Base-by-base conservation (phyloP, 2,888 invertebrate genomes). In the Dusona sp. region DNA sequence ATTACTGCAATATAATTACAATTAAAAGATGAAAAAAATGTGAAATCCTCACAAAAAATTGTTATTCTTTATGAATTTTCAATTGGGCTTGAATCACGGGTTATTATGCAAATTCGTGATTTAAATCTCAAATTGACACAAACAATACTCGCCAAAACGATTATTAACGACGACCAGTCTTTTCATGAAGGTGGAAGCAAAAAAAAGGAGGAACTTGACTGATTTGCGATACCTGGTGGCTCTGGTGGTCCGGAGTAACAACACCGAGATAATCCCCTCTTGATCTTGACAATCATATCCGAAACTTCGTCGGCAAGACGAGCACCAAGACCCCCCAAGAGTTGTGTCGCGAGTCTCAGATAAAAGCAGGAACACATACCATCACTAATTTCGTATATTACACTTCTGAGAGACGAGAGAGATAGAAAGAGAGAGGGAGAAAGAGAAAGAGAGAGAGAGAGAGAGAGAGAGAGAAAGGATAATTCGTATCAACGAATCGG, bases 351-450 rank as follows among this genome's bases (percentile, higher is more conserved):
- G 79, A 93, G 85, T 88, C 93, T 91, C 82, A 93, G 86, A 91
- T 93, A 93, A 84, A 94, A 93, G 78, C 93, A 93, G 88, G 92
- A 93, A 89, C 92, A 92, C 92, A 93, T 93, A 91, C 91, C 91
- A 92, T 91, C 87, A 88, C 91, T 86, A 48, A 89, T 87, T 57
- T 79, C 61, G 70, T 67, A 61, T 83, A 57, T 80, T 86, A 16
- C 79, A 83, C 80, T 65, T 1, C 80, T 57, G 83, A 48, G 80
- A 73, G 42, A 72, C 29, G 22, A 79, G 72, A 61, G 19, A 11
- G 8, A 3, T 4, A 45, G 13, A 45, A 4, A 57, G 25, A 57
- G 4, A 29, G 25, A 61, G 19, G 16, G 8, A 3, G 42, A 45
- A 16, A 45, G 13, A 57, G 25, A 57, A 13, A 29, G 25, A 57